phyloP scores from a whole-genome alignment of 2,888 invertebrate species.

The Eupithecia abbreviata region DNA sequence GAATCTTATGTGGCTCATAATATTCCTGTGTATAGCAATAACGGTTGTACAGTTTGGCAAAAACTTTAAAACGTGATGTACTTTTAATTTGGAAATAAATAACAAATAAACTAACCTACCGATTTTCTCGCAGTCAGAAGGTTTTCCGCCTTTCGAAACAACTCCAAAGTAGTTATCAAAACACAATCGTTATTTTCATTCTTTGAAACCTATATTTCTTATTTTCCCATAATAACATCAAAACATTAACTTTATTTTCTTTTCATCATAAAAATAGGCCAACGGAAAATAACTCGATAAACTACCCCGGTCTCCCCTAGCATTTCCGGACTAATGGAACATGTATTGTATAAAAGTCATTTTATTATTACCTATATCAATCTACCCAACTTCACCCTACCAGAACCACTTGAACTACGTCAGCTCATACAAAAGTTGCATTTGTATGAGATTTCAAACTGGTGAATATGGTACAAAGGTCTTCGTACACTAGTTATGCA shows the following conservation, averaged over 20 bases:
- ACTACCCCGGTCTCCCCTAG: conserved; percentile 20
- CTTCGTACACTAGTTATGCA: conserved; percentile 48
- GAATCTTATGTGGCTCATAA: not conserved
- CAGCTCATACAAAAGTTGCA: conserved; percentile 29
- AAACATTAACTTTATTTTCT: conserved; percentile 14
- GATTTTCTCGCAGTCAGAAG: not conserved
- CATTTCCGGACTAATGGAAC: conserved; percentile 40
- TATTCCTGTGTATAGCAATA: too few relatives aligned
- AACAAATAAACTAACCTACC: not conserved
- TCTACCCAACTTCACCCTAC: conserved; percentile 45
- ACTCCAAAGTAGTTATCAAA: not conserved
- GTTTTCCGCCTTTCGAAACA: not conserved
- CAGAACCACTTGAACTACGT: conserved; percentile 44
- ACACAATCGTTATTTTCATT: not conserved
- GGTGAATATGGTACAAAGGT: conserved; percentile 35
- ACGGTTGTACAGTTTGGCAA: too few relatives aligned
- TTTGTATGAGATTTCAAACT: conserved; percentile 27
- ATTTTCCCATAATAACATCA: conserved; percentile 12
- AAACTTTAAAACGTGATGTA: not conserved
- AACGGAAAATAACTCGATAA: conserved; percentile 26
- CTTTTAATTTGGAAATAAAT: not conserved
- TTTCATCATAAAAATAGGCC: conserved; percentile 12
- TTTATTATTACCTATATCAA: conserved; percentile 57
- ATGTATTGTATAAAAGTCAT: conserved; percentile 56
- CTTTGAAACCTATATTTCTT: conserved; percentile 3